phyloP scores from a whole-genome alignment of 2,888 invertebrate species.

The Chrysolina americana region DNA sequence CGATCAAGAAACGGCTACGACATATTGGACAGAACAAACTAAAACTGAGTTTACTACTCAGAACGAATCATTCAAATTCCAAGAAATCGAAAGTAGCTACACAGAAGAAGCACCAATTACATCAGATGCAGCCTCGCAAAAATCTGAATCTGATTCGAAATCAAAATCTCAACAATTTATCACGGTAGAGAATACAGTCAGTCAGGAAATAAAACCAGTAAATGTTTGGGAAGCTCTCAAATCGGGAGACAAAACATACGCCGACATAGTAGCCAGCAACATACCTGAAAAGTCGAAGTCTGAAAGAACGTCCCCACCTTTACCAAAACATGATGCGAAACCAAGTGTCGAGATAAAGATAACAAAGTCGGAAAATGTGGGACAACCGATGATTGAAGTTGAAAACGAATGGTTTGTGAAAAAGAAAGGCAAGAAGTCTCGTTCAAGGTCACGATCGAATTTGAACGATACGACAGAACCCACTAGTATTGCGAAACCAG shows the following conservation, averaged over 20 bases:
- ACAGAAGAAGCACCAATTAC: conserved; percentile 21
- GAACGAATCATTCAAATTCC: neutral
- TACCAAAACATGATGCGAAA: conserved; percentile 41
- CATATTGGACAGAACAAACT: conserved; percentile 26
- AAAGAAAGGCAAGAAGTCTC: conserved; percentile 69
- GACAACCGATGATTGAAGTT: conserved; percentile 48
- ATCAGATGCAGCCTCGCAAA: conserved; percentile 8
- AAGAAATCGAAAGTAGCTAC: conserved; percentile 10
- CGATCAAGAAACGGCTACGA: conserved; percentile 38
- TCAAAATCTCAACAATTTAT: neutral
- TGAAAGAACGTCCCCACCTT: conserved; percentile 30
- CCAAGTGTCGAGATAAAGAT: conserved; percentile 54
- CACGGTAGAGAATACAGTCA: neutral
- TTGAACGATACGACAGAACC: neutral
- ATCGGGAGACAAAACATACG: conserved; percentile 78
- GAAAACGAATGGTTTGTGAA: conserved; percentile 71
- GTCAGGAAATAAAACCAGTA: conserved; percentile 36
- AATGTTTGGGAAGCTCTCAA: conserved; percentile 72
- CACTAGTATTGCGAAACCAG: conserved; percentile 13
- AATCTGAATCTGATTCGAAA: neutral
- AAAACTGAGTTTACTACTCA: neutral
- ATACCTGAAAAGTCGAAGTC: conserved; percentile 59
- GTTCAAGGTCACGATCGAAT: conserved; percentile 72
- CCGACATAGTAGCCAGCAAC: conserved; percentile 76
- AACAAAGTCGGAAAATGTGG: conserved; percentile 61